Conservation (phyloP, 2,888 invertebrate species). For the Timema podura region DNA sequence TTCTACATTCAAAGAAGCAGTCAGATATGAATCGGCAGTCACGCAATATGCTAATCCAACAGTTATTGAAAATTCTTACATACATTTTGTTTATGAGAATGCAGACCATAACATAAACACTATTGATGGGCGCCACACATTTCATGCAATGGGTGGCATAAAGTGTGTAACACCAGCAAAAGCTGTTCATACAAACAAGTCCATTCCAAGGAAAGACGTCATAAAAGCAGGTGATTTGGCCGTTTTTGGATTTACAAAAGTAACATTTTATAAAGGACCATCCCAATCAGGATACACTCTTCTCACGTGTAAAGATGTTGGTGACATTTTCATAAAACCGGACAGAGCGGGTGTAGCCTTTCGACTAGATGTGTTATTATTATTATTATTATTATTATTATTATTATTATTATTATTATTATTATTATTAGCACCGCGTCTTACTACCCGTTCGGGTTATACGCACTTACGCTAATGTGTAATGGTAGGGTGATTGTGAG, state of each 20-base stretch:
- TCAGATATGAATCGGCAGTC: too few species aligned
- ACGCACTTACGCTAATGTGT: too few species aligned
- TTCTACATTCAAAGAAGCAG: too few species aligned
- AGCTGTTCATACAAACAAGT: too few species aligned
- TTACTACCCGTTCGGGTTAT: too few species aligned
- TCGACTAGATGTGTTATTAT: too few species aligned
- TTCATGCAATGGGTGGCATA: background rate
- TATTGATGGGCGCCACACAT: background rate
- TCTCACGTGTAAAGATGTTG: background rate
- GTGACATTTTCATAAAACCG: background rate
- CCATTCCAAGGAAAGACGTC: background rate
- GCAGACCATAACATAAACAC: background rate
- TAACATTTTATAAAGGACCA: background rate
- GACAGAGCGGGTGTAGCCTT: background rate
- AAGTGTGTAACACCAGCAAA: background rate
- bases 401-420: too few species aligned
- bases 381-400: too few species aligned
- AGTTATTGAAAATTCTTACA: background rate
- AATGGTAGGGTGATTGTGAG: too few species aligned
- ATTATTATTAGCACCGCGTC: too few species aligned
- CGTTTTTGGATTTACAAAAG: slow-evolving; percentile 3
- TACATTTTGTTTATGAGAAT: slow-evolving; percentile 9
- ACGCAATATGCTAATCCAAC: background rate
- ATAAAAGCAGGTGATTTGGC: background rate
- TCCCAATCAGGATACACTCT: background rate